phyloP scores from a whole-genome alignment of 2,113 vertebrate species.

The Zapornia atra region DNA sequence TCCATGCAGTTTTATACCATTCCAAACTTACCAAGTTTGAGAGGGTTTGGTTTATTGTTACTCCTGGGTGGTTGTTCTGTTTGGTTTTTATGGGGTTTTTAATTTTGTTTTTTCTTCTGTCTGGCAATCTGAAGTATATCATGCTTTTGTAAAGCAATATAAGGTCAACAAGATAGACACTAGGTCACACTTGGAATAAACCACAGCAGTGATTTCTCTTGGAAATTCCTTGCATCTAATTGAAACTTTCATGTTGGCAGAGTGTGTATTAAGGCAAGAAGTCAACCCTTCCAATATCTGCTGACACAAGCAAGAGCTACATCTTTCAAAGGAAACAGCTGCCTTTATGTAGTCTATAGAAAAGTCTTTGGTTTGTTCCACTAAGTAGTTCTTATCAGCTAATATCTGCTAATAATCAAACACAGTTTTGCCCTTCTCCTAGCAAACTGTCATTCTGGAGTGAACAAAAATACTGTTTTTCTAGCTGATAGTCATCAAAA shows the following conservation, averaged over 20 bases:
- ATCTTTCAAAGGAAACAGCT: background rate
- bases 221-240: background rate
- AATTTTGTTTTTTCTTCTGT: background rate
- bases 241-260: background rate
- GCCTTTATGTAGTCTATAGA: background rate
- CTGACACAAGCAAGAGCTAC: background rate
- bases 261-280: background rate
- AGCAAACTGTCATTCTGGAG: slow-evolving; percentile 14
- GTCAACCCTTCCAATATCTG: background rate
- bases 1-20: background rate
- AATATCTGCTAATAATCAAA: background rate
- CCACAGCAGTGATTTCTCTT: background rate
- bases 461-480: background rate
- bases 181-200: background rate
- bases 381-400: background rate
- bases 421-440: background rate
- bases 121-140: background rate
- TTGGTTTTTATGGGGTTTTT: too few relatives aligned
- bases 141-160: background rate
- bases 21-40: background rate
- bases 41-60: background rate
- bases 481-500: slow-evolving; percentile 44
- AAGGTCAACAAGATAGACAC: background rate
- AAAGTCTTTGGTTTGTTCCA: background rate
- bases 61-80: background rate